phyloP scores from a whole-genome alignment of 2,888 invertebrate genomes.

The Emmelina monodactyla region DNA sequence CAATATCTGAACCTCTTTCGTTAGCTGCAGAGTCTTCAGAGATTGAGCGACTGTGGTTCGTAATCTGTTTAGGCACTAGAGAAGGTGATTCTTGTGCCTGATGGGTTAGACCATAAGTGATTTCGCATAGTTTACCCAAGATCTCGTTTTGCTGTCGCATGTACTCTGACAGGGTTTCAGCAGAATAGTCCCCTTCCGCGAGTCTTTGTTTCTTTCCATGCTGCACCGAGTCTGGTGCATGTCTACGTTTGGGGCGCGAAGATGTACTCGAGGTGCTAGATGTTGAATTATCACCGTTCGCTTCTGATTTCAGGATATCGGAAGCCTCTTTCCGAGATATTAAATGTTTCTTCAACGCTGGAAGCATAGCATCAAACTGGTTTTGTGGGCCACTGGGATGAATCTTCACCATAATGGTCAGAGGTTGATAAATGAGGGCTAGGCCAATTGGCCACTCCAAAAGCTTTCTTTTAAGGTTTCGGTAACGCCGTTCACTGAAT shows the following conservation, averaged over 20 bases:
- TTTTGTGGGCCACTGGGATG: neutral
- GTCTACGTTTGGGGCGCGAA: neutral
- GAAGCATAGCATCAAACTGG: neutral
- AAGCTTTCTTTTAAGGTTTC: constrained; percentile 2
- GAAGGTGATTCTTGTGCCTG: neutral
- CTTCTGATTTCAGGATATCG: neutral
- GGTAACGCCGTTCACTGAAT: constrained; percentile 1
- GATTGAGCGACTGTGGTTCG: neutral
- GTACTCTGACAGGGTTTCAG: neutral
- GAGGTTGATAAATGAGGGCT: constrained; percentile 1
- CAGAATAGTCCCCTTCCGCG: no score
- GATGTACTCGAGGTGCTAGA: neutral
- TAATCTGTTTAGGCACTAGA: neutral
- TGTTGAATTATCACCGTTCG: neutral
- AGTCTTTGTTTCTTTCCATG: neutral
- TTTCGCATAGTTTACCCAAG: neutral
- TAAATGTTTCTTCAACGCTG: neutral
- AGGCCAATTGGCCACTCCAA: constrained; percentile 2
- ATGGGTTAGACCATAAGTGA: neutral
- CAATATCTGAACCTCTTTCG: neutral
- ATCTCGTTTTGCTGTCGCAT: neutral
- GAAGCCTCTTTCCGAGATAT: constrained; percentile 1
- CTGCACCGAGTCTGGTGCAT: neutral
- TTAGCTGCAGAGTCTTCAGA: neutral
- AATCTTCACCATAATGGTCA: constrained; percentile 1